These are phyloP conservation scores for Synergus laeviventris DNA, from an alignment of 2,888 invertebrate genomes.

Conservation along the genomic window DNA sequence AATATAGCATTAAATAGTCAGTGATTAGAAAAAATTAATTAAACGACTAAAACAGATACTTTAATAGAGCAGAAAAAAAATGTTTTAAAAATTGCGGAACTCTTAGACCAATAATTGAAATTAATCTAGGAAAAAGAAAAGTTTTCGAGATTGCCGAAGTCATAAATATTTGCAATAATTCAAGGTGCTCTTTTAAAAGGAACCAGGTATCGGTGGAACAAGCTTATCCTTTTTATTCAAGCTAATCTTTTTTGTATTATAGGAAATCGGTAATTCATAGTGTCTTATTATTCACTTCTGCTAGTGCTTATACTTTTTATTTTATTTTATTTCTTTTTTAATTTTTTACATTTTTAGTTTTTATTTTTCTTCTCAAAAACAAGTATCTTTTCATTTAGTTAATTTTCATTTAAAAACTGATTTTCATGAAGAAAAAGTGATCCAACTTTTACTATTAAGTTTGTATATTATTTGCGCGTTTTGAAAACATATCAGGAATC, in stretches of 20 bases:
- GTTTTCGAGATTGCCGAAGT: constrained; percentile 1
- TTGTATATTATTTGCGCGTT: background rate
- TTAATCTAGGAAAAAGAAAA: background rate
- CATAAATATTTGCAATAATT: constrained; percentile 15
- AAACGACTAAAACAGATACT: background rate
- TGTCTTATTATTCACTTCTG: constrained; percentile 17
- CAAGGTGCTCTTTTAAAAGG: constrained; percentile 26
- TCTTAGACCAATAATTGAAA: background rate
- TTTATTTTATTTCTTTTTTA: no score
- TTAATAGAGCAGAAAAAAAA: background rate
- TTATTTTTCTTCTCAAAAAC: background rate
- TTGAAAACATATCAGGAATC: background rate
- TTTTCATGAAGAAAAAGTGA: background rate
- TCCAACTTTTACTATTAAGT: background rate
- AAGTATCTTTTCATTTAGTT: background rate
- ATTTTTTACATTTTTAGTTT: background rate
- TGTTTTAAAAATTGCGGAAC: background rate
- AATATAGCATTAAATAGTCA: background rate
- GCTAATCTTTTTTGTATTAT: constrained; percentile 32
- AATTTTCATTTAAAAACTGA: background rate
- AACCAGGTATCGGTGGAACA: constrained; percentile 16
- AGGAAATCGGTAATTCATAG: constrained; percentile 26
- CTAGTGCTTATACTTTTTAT: constrained; percentile 9
- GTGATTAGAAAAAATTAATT: background rate
- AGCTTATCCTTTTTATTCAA: constrained; percentile 5